phyloP scores from a whole-genome alignment of 2,797 vertebrate genomes.

The Micropoecilia bifurca region DNA sequence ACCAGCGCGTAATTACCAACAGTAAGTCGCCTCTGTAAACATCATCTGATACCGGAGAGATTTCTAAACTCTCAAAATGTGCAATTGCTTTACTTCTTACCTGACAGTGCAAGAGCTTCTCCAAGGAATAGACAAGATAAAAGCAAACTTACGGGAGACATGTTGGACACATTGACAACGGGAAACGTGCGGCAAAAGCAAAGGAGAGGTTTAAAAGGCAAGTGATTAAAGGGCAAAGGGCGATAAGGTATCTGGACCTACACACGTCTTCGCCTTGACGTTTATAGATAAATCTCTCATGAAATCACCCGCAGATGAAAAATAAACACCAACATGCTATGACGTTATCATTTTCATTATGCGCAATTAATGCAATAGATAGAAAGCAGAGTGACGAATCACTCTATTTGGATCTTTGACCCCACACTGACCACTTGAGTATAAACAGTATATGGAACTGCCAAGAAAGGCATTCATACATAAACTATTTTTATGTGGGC shows the following conservation, averaged over 20 bases:
- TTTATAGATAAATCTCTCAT: neutral
- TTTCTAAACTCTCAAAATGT: neutral
- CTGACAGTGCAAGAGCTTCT: constrained; percentile 48
- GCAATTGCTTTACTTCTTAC: constrained; percentile 38
- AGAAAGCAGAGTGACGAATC: neutral
- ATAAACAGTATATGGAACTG: neutral
- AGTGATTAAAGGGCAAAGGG: constrained; percentile 26
- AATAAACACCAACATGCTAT: neutral
- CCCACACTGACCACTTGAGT: neutral
- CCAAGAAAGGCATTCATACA: neutral
- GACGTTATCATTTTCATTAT: neutral
- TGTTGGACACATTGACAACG: constrained; percentile 36
- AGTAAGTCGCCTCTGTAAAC: neutral
- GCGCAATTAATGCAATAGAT: neutral
- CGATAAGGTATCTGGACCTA: constrained; percentile 49
- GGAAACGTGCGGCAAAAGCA: constrained; percentile 11
- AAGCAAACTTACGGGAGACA: constrained; percentile 53
- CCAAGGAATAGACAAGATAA: constrained; percentile 55
- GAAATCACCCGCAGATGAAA: neutral
- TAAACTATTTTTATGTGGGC: constrained; percentile 21
- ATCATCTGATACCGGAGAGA: neutral
- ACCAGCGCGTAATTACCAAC: constrained; percentile 20
- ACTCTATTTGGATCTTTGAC: neutral
- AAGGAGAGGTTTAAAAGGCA: constrained; percentile 26
- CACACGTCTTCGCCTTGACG: neutral